A percentile compares a stretch with the other conserved stretches of the same genome.
Conservation (phyloP, 2,113 vertebrate genomes). For the Mastomys coucha region DNA sequence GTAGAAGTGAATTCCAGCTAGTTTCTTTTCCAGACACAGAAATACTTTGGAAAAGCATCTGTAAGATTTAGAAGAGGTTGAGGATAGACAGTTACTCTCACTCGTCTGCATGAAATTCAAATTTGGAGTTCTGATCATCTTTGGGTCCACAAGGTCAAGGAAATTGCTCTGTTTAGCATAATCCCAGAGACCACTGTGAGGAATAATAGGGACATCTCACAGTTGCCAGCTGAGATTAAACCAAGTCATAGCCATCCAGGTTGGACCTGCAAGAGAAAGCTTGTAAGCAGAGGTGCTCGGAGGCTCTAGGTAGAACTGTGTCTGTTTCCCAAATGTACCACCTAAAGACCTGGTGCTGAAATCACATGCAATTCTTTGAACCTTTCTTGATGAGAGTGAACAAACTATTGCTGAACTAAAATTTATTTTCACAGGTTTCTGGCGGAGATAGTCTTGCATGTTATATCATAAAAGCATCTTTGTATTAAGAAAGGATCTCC, state of each 20-base stretch:
- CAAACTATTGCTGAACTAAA: slow-evolving; percentile 69
- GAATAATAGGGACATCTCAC: slow-evolving; percentile 93
- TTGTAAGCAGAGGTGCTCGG: slow-evolving; percentile 71
- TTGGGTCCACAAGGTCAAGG: slow-evolving; percentile 87
- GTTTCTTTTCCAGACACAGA: slow-evolving; percentile 32
- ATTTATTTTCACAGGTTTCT: slow-evolving; percentile 73
- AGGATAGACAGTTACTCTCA: not conserved
- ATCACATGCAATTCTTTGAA: slow-evolving; percentile 57
- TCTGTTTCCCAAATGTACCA: slow-evolving; percentile 76
- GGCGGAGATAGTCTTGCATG: slow-evolving; percentile 49
- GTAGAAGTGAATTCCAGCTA: slow-evolving; percentile 32
- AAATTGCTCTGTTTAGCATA: slow-evolving; percentile 96
- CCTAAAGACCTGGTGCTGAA: slow-evolving; percentile 75
- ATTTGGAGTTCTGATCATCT: slow-evolving; percentile 84
- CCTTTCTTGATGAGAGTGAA: slow-evolving; percentile 73
- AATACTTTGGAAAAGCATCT: slow-evolving; percentile 42
- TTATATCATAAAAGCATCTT: slow-evolving; percentile 72
- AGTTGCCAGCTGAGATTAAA: slow-evolving; percentile 99
- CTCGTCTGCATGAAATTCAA: not conserved
- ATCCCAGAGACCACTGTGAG: slow-evolving; percentile 99
- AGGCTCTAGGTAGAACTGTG: slow-evolving; percentile 75
- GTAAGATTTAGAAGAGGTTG: slow-evolving; percentile 6
- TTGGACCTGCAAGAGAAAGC: slow-evolving; percentile 84
- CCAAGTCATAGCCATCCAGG: slow-evolving; percentile 93
- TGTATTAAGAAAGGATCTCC: slow-evolving; percentile 68